Percentiles rank a stretch among this genome's conserved stretches.
Evolutionary conservation across 1,140 invertebrate genomes (phyloP).

Genomic region (Procambarus virginalis): DNA sequence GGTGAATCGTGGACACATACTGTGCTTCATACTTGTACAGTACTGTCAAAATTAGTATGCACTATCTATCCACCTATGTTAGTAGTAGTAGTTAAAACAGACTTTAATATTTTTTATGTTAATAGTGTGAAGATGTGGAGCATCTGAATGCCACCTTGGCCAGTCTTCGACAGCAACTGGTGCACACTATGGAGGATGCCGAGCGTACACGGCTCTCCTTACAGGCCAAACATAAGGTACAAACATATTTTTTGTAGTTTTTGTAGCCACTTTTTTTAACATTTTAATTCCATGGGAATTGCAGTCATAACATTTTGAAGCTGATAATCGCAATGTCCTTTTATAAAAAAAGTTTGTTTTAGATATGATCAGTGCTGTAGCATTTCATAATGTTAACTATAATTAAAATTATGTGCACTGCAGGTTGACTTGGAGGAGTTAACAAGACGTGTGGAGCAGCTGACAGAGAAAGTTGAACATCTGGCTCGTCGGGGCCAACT

Average conservation of each 20-base stretch:
- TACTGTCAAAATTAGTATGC: too few relatives aligned
- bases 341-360: not conserved
- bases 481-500: conserved; percentile 33
- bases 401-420: not conserved
- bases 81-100: too few relatives aligned
- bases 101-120: not conserved
- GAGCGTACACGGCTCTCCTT: conserved; percentile 41
- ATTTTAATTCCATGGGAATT: not conserved
- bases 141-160: conserved; percentile 44
- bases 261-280: not conserved
- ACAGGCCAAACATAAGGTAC: conserved; percentile 60
- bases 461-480: conserved; percentile 48
- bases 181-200: conserved; percentile 59
- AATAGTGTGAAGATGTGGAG: conserved; percentile 53
- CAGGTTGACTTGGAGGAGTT: conserved; percentile 60
- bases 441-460: conserved; percentile 35
- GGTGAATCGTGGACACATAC: too few relatives aligned
- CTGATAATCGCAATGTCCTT: too few relatives aligned
- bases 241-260: not conserved
- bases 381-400: too few relatives aligned
- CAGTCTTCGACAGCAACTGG: conserved; percentile 50
- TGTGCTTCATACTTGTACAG: too few relatives aligned
- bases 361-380: not conserved
- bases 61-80: too few relatives aligned
- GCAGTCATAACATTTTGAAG: too few relatives aligned